Base-by-base conservation (phyloP, 1,140 invertebrate genomes). In the Hylyphantes graminicola region DNA sequence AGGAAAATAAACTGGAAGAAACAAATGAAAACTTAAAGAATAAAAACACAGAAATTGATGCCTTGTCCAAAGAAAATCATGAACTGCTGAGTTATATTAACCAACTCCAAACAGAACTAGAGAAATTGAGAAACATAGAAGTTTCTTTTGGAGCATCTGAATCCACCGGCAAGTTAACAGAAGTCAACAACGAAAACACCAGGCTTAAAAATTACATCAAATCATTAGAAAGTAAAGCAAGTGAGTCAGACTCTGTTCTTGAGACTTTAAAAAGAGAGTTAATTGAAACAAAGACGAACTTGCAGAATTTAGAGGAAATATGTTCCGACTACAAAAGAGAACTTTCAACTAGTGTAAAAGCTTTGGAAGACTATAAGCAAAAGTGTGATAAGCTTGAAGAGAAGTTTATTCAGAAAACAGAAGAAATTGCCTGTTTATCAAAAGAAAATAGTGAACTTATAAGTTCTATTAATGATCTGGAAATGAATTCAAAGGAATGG, bases 1-100 rank as follows among this genome's bases (percentile, higher is more conserved):
- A 64, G 13, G 48, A 65, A 65, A 82, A 65, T 13, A 17, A 74
- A 5, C 10, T 82, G n/a, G 51, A 82, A 8, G 54, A 74, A 9
- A 17, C n/a, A 13, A 12, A 17, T 48, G 19, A 67, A 17, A 35
- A 64, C 9, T 10, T 83, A 3, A 35, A 57, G 48, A 55, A 55
- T 19, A 72, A 75, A 74, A 67, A 67, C 5, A n/a, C n/a, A 10
- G 5, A 19, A 17, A 57, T 67, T 17, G 59, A 64, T 21, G 15
- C n/a, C 15, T 19, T 81, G 13, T 53, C 55, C 50, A 64, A 68
- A 73, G 79, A 81, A 63, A 81, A 81, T 15, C 35, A 70, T 5
- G 68, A 73, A 19, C 35, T 81, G 4, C 3, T 53, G 8, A 73
- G 73, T 51, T 12, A 17, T 2, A 61, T 73, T 15, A 63, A 51